These are phyloP conservation scores for Marisa cornuarietis DNA, from an alignment of 1,140 invertebrate species.

Conservation along the genomic window DNA sequence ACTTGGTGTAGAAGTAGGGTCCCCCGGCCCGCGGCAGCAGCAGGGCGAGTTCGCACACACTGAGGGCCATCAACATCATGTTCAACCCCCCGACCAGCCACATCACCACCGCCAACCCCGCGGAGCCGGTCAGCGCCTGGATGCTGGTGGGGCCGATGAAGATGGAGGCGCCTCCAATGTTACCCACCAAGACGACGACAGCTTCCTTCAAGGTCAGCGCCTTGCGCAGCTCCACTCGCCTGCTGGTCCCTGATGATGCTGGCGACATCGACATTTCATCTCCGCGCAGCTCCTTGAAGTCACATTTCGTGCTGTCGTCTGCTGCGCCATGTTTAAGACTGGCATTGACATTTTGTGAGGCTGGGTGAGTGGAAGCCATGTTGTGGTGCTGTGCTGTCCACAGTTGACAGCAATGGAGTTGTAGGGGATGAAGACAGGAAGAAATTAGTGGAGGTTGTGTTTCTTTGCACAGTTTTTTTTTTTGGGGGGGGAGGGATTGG, in stretches of 20 bases:
- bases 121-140: slow-evolving; percentile 35
- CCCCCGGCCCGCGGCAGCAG: slow-evolving; percentile 93
- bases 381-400: no score
- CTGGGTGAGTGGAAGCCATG: no score
- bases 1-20: slow-evolving; percentile 93
- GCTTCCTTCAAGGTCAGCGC: slow-evolving; percentile 27
- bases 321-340: no score
- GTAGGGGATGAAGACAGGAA: no score
- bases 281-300: no score
- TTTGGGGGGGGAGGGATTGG: no score
- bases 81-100: slow-evolving; percentile 39
- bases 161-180: slow-evolving; percentile 36
- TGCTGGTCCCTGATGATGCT: not conserved
- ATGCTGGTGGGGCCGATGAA: slow-evolving; percentile 45
- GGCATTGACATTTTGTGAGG: no score
- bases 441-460: no score
- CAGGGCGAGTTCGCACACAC: slow-evolving; percentile 94
- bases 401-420: no score
- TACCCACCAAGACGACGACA: slow-evolving; percentile 34
- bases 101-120: slow-evolving; percentile 39
- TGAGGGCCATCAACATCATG: slow-evolving; percentile 73
- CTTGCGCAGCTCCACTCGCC: slow-evolving; percentile 27
- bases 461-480: no score
- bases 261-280: no score
- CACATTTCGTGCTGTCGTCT: no score